These are phyloP conservation scores for Tetrapedia diversipes DNA, from an alignment of 2,888 invertebrate species.

Conservation along the genomic window DNA sequence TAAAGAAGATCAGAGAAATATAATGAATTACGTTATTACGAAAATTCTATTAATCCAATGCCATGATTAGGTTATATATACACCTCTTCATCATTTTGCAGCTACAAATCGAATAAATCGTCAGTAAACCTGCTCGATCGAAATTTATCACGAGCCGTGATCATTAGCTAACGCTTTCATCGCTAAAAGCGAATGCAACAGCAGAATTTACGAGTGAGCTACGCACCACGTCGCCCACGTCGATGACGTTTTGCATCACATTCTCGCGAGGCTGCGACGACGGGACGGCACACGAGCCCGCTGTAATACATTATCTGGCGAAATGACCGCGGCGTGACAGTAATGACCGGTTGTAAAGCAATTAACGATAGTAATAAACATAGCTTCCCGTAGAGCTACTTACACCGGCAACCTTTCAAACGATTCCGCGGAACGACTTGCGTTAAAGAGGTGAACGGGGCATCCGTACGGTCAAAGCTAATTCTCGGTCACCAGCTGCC, in stretches of 20 bases:
- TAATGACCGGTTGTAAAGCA: conserved; percentile 75
- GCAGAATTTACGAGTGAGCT: conserved; percentile 40
- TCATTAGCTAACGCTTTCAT: conserved; percentile 37
- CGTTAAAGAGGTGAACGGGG: background rate
- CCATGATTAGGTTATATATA: too few species aligned
- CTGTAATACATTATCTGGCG: conserved; percentile 75
- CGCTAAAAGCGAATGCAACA: conserved; percentile 28
- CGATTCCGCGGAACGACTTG: conserved; percentile 19
- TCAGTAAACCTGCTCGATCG: background rate
- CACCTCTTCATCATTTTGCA: too few species aligned
- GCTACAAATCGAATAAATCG: background rate
- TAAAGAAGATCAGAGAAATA: too few species aligned
- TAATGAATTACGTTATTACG: too few species aligned
- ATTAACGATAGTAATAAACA: conserved; percentile 76
- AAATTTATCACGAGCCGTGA: conserved; percentile 4
- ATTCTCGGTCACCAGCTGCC: too few species aligned
- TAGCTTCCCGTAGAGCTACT: conserved; percentile 46
- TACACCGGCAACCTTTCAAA: conserved; percentile 24
- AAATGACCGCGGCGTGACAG: conserved; percentile 73
- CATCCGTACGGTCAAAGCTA: conserved; percentile 9
- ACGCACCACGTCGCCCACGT: conserved; percentile 55
- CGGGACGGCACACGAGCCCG: conserved; percentile 33
- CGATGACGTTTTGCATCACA: conserved; percentile 42
- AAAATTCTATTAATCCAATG: too few species aligned
- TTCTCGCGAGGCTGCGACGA: conserved; percentile 24